Base-by-base conservation (phyloP, 2,797 vertebrate genomes). In the Phyllotis vaccarum region DNA sequence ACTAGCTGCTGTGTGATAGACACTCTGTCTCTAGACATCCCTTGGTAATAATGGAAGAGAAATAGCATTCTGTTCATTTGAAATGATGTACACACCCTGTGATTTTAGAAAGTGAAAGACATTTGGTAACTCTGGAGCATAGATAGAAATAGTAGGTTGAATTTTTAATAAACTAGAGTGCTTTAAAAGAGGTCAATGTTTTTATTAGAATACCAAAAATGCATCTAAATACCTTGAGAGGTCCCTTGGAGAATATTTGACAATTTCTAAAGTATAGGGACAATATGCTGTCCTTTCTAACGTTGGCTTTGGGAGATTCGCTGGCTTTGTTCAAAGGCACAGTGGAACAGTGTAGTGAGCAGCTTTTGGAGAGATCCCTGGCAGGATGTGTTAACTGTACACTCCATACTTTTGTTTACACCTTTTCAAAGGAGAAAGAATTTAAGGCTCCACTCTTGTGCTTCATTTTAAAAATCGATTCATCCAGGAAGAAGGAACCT, bases 151-250 rank as follows among this genome's bases (percentile, higher is more conserved):
- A 66, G 72, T 58, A 85, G 81, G 43, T 74, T 24, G 90, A 21
- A 2, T 82, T 93, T 94, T 96, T 89, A 91, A 86, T 91, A 83
- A 75, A 40, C 21, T 85, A 6, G 3, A 78, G 37, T 93, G 92
- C 21, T 12, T 94, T 68, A 29, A 3, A 56, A 68, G 89, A 56
- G 22, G 46, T 82, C 60, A 19, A 62, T 56, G 49, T 19, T 62
- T 82, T 37, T 27, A 16, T 66, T 93, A 66, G 29, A 83, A 88
- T 72, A 52, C 58, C 72, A 46, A 68, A 89, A 6, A 17, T 78
- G 8, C 27, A 86, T 79, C 34, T 21, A 92, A 86, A 93, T 93
- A 79, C 88, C 96, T 93, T 82, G n/a, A 79, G 96, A 95, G 16
- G 56, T 95, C 93, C 62, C 56, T 82, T 94, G 37, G 85, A 90